Evolutionary conservation across 2,113 vertebrate genomes (phyloP).

Genomic region (Upupa epops): DNA sequence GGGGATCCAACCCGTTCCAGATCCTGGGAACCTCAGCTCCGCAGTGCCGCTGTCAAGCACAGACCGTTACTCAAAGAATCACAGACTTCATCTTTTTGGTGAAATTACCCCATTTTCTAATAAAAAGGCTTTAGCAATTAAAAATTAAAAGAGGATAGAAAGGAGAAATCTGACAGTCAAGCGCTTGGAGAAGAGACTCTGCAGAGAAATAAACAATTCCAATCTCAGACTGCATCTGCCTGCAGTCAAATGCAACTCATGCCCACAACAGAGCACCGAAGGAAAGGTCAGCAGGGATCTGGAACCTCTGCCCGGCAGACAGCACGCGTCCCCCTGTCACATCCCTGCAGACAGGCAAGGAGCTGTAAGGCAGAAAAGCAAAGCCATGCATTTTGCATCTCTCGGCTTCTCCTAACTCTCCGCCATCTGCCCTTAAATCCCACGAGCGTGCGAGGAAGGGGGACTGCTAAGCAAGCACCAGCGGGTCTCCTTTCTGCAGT

Average conservation of each 20-base stretch:
- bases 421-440: background rate
- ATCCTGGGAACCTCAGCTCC: background rate
- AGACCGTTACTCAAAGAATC: background rate
- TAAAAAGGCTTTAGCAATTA: background rate
- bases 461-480: background rate
- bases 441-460: background rate
- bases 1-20: background rate
- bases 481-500: background rate
- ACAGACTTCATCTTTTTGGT: background rate
- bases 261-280: constrained; percentile 3
- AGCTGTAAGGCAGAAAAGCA: background rate
- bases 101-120: background rate
- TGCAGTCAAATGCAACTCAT: constrained; percentile 7
- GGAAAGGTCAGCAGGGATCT: constrained; percentile 39
- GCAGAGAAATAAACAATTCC: constrained; percentile 24
- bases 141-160: too few relatives aligned
- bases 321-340: background rate
- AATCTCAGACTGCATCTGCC: background rate
- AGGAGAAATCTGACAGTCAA: background rate
- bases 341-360: background rate
- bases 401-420: background rate
- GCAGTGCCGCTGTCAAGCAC: background rate
- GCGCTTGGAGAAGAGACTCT: background rate
- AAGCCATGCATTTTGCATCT: background rate
- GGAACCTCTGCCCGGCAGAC: constrained; percentile 9